Base-by-base conservation (phyloP, 1,140 invertebrate genomes). In the Penaeus chinensis region DNA sequence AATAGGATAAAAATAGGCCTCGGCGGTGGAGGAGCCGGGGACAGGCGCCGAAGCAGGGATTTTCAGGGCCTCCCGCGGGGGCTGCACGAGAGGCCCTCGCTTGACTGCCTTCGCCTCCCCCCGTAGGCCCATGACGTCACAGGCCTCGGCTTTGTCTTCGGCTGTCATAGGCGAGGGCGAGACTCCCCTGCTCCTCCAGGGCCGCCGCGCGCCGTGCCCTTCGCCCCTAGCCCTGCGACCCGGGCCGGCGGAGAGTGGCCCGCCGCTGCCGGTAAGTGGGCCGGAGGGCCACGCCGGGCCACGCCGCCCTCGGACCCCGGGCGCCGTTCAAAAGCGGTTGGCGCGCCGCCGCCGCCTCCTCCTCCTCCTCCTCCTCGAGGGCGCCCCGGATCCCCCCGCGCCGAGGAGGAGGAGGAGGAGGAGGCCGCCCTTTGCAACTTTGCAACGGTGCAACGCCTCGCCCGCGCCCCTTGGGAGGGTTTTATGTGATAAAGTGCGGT, bases 291-390 rank as follows among this genome's bases (percentile, higher is more conserved):
- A 54, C 54, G 54, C 54, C 11, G 54, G 47, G 76, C 32, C 77
- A 80, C 84, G 76, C 76, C 61, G 77, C 54, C 74, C 84, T 22
- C 76, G 37, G 60, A 76, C 77, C 79, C 78, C 60, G 79, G 61
- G 81, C 84, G 77, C 84, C 84, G 80, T 86, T 86, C 84, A 86
- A 86, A 86, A 86, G 84, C 80, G 80, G 83, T 85, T 85, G 84
- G 84, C 84, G 84, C 84, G 77, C 32, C 32, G 84, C 84, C 76
- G n/a, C 77, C 37, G 77, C 84, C 54, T 77, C 84, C 76, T 60
- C 77, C 42, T 77, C 84, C 77, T 66, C 54, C 16, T 63, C 84
- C 62, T 27, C 77, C n/a, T 63, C 84, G 54, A 60, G 77, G 63
- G 63, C 71, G 77, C 84, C 54, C 66, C 79, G 77, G 77, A 76